Base-by-base conservation (phyloP, 1,140 invertebrate species). In the Thaumetopoea pityocampa region DNA sequence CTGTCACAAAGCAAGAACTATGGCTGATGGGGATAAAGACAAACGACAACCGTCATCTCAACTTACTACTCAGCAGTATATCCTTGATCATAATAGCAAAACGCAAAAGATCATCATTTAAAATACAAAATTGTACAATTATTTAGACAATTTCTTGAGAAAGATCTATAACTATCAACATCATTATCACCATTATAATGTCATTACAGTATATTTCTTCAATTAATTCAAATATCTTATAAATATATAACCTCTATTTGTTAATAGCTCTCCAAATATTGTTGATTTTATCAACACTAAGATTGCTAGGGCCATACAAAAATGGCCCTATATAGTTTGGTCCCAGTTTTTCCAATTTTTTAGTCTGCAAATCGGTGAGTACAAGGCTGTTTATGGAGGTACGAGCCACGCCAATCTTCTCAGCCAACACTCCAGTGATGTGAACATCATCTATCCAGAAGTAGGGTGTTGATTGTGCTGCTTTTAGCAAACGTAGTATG, bases 401-500 rank as follows among this genome's bases (percentile, higher is more conserved):
- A 40, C 89, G 87, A 7, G 86, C 85, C 14, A 90, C 65, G 65
- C 89, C 89, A 5, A 89, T 78, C 65, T 87, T 87, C 50, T 87
- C 69, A 1, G 90, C 89, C 36, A 94, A 66, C 4, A 89, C 90
- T 15, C 94, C 94, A 1, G 93, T 95, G 9, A 95, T 85, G 53
- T 92, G 90, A 5, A 94, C 92, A 80, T 95, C 94, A 68, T 96
- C 94, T 28, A 95, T 93, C 94, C 94, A 96, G 84, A 96, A 95
- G 70, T 91, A 94, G 3, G 83, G 78, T 5, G 87, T 51, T 26
- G 69, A 83, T 63, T 92, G 90, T 1, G 90, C 90, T 37, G 88
- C 85, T 36, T 76, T 76, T 44, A 92, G 92, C n/a, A 94, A 62
- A 9, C 87, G 68, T 51, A 88, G 88, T 12, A 90, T 88, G 19